These are phyloP conservation scores for Scolopax rusticola DNA, from an alignment of 2,797 vertebrate genomes.

Conservation along the genomic window DNA sequence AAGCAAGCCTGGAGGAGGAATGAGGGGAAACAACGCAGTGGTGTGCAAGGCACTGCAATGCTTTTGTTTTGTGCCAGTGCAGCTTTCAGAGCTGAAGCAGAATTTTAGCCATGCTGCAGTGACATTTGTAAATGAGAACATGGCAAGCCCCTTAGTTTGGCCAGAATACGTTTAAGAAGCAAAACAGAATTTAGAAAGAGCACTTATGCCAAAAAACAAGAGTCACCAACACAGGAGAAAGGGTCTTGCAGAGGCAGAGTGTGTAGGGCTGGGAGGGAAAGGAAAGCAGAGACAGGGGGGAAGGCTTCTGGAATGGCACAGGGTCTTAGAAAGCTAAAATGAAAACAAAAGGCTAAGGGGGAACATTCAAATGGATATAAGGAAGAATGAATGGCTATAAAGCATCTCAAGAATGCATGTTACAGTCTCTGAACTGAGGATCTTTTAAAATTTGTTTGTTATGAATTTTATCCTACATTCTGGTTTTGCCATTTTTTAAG, in stretches of 20 bases:
- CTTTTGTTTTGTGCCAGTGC: constrained; percentile 46
- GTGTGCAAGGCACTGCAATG: constrained; percentile 24
- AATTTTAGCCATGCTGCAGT: constrained; percentile 26
- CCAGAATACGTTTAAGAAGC: background rate
- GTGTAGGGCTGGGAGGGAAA: background rate
- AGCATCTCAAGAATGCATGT: constrained; percentile 43
- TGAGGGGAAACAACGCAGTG: background rate
- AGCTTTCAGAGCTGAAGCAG: background rate
- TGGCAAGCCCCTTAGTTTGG: background rate
- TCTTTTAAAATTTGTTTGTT: constrained; percentile 43
- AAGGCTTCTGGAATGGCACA: background rate
- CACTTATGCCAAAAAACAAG: background rate
- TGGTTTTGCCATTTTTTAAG: background rate
- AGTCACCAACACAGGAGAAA: constrained; percentile 3
- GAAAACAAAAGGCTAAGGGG: constrained; percentile 58
- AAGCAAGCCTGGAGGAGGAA: background rate
- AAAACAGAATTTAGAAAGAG: constrained; percentile 2
- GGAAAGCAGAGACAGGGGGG: background rate
- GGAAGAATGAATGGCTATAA: constrained; percentile 42
- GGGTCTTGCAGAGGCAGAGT: background rate
- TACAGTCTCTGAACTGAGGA: background rate
- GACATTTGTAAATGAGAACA: constrained; percentile 68
- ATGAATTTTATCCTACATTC: background rate
- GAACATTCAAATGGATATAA: constrained; percentile 60
- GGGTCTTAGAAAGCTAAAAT: constrained; percentile 48